Percentiles rank a stretch among this genome's conserved stretches.
phyloP scores from a whole-genome alignment of 2,113 vertebrate species.

The Lophius piscatorius region DNA sequence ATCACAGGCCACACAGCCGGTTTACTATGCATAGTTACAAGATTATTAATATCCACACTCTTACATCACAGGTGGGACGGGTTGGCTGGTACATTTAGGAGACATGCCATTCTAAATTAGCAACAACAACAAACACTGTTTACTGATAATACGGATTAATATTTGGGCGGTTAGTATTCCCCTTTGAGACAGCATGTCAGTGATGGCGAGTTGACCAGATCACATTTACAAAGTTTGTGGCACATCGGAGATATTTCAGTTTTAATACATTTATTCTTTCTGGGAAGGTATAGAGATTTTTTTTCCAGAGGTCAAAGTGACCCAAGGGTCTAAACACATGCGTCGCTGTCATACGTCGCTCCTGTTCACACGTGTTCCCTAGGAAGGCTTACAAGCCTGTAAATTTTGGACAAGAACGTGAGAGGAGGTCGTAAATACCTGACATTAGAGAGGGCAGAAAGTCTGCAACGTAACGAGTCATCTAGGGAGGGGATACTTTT shows the following conservation, averaged over 20 bases:
- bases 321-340: constrained; percentile 35
- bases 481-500: too few species aligned
- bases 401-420: constrained; percentile 34
- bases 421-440: constrained; percentile 27
- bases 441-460: constrained; percentile 23
- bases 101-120: constrained; percentile 43
- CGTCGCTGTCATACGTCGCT: constrained; percentile 20
- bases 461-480: not conserved
- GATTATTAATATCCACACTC: constrained; percentile 74
- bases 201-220: not conserved
- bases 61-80: constrained; percentile 71
- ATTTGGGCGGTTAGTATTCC: too few species aligned
- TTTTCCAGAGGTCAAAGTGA: constrained; percentile 39
- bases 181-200: not conserved
- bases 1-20: constrained; percentile 10
- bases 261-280: too few species aligned
- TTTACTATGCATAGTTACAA: constrained; percentile 74
- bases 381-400: constrained; percentile 35
- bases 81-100: constrained; percentile 49
- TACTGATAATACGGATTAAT: not conserved
- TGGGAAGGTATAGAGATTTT: not conserved
- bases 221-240: too few species aligned
- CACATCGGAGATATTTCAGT: too few species aligned
- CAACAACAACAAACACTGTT: constrained; percentile 34
- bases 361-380: constrained; percentile 30